Evolutionary conservation across 2,113 vertebrate species (phyloP).

Genomic region (Symphodus melops): DNA sequence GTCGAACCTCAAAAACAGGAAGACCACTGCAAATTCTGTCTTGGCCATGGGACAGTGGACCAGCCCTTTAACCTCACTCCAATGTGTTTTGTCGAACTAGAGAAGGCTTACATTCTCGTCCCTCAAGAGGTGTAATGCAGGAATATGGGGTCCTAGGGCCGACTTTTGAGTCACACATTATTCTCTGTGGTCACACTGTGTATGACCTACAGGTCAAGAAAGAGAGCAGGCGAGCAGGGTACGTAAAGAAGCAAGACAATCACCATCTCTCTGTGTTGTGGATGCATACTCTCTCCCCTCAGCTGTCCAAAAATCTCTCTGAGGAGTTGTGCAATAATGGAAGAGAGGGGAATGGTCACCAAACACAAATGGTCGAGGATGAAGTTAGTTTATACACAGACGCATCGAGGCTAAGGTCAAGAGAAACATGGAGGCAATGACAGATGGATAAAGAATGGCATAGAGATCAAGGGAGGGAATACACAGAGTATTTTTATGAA

Average conservation of each 20-base stretch:
- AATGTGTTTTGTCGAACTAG: no score
- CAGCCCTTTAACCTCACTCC: no score
- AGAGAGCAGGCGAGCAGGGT: conserved; percentile 19
- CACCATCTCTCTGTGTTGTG: conserved; percentile 7
- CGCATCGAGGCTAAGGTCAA: conserved; percentile 41
- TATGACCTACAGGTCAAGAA: conserved; percentile 42
- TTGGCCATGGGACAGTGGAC: no score
- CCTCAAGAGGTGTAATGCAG: no score
- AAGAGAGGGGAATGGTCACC: conserved; percentile 8
- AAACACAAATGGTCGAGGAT: conserved; percentile 30
- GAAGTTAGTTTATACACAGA: conserved; percentile 28
- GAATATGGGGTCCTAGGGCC: no score
- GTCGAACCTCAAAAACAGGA: no score
- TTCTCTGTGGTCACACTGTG: conserved; percentile 8
- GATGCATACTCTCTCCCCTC: conserved; percentile 24
- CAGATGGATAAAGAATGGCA: conserved; percentile 51
- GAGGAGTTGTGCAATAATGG: background rate
- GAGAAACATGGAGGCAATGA: conserved; percentile 46
- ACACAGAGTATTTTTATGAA: conserved; percentile 19
- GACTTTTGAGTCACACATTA: background rate
- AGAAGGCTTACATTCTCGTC: no score
- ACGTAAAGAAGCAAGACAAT: conserved; percentile 9
- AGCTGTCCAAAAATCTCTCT: conserved; percentile 40
- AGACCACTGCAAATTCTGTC: no score
- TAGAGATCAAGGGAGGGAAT: conserved; percentile 26